Evolutionary conservation across 2,888 invertebrate species (phyloP), one percentile per base, ranked within the genome.

Genomic region (Monopis laevigella): DNA sequence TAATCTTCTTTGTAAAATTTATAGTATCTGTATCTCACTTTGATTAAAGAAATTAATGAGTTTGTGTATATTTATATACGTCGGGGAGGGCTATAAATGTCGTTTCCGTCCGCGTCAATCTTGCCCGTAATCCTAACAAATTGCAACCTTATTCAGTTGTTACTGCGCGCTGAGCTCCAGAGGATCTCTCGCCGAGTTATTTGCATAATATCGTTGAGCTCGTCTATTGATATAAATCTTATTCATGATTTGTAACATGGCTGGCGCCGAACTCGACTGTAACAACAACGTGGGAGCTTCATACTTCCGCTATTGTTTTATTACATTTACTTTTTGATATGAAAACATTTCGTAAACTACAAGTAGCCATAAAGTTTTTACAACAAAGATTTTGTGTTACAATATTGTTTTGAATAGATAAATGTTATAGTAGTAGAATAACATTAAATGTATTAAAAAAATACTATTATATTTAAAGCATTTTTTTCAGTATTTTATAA

Each of bases 211-310:
- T 11, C 21, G 5, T 16, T 21, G 21, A 21, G 36, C 36, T 12
- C 3, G 12, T 21, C 36, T 36, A 36, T 36, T 36, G 36, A 36
- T 36, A 36, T 34, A 34, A 34, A 34, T 34, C 12, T 36, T 36
- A 36, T 36, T 36, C 21, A 36, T 36, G 36, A 34, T 36, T 34
- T 34, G 21, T 21, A 36, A 21, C 36, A 17, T 3, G 21, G 11
- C 36, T 36, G 36, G 36, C 36, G 36, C 36, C 36, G 17, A 19
- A 32, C n/a, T 32, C 5, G 12, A 30, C 17, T 17, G 32, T 32
- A 17, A 32, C 16, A 32, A 32, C 32, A 32, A 8, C 32, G 32
- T 32, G 32, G 32, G 32, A n/a, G n/a, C n/a, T n/a, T n/a, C n/a
- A n/a, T n/a, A n/a, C n/a, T n/a, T n/a, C n/a, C n/a, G n/a, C n/a